Base-by-base conservation (phyloP, 2,888 invertebrate genomes). In the Acronicta aceris region DNA sequence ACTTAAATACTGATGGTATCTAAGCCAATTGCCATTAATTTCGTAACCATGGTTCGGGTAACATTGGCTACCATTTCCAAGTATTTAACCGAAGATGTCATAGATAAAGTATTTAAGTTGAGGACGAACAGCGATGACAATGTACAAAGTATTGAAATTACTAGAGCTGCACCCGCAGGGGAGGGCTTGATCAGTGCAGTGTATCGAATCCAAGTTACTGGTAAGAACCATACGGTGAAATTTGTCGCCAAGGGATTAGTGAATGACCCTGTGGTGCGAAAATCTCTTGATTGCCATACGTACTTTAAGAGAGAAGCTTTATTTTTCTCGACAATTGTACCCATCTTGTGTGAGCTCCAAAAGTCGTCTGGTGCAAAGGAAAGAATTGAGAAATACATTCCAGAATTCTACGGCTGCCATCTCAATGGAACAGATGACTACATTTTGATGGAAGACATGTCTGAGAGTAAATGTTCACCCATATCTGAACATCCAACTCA, bases 161-260 rank as follows among this genome's bases (percentile, higher is more conserved):
- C 75, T 2, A 75, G 81, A 71, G 89, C 83, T 0, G 84, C 85
- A 0, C 81, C 86, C 0, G 82, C 82, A 0, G 90, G 89, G 0
- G 87, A 89, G 62, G 89, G 89, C 0, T 65, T 89, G 5, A 65
- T 89, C 12, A 82, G 89, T 55, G 86, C 83, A 8, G 88, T 90
- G 3, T 89, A 86, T 62, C 79, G 89, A 16, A 79, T 90, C 17
- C 59, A 71, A 10, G 82, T 83, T 0, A 74, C 54, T 9, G 87
- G 88, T 2, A 43, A 67, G 1, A 47, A 57, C 5, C 55, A 81
- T 21, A 72, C 67, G 5, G 66, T 81, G 0, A 81, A 76, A 8
- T 87, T 89, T 40, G 64, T 90, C 15, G 86, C 76, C 0, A 89
- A 90, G 73, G 84, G 81, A 0, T 65, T 89, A 2, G 74, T 86